Evolutionary conservation across 2,888 invertebrate species (phyloP).

Genomic region (Gryllus longicercus): DNA sequence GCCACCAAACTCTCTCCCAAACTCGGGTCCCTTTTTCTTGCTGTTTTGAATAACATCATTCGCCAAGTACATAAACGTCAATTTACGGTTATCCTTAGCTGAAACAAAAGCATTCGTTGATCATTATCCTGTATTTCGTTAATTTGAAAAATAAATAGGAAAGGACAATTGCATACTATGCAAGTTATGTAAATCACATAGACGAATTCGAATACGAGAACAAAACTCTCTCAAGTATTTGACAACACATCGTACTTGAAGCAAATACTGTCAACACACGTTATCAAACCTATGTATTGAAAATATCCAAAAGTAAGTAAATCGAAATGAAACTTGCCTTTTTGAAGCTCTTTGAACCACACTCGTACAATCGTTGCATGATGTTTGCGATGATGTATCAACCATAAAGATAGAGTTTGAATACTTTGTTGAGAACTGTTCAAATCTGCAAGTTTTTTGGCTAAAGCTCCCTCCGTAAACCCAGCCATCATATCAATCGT

Average conservation of each 20-base stretch:
- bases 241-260: neutral
- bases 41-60: conserved; percentile 99
- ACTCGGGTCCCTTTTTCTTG: conserved; percentile 95
- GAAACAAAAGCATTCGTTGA: conserved; percentile 43
- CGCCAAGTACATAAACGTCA: conserved; percentile 95
- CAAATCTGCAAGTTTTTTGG: conserved; percentile 83
- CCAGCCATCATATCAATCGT: conserved; percentile 68
- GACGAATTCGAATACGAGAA: neutral
- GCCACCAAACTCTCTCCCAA: conserved; percentile 79
- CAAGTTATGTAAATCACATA: neutral
- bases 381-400: conserved; percentile 97
- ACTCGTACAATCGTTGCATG: conserved; percentile 85
- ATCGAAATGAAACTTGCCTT: conserved; percentile 60
- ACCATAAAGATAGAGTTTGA: conserved; percentile 93
- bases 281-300: conserved; percentile 23
- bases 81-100: conserved; percentile 80
- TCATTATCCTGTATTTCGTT: too few species aligned
- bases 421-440: conserved; percentile 96
- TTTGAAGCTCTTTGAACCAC: conserved; percentile 85
- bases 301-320: neutral
- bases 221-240: neutral
- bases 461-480: conserved; percentile 86
- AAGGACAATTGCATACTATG: neutral
- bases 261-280: neutral
- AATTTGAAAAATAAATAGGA: conserved; percentile 25